Conservation (phyloP, 2,888 invertebrate genomes). For the Lycaena phlaeas region DNA sequence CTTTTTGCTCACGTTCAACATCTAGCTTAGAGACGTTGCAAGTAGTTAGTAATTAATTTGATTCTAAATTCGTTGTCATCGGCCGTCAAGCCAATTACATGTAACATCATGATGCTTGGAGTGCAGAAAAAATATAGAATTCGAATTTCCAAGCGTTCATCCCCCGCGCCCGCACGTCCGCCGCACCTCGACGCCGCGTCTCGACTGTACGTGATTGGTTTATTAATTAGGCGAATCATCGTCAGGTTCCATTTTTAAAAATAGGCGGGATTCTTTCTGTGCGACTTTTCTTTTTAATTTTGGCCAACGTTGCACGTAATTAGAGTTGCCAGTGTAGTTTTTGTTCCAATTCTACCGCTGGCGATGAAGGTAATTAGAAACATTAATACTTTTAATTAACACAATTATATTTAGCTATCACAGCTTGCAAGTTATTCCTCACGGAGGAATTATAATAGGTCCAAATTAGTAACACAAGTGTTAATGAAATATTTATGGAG, state of each 20-base stretch:
- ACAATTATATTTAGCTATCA: conserved; percentile 5
- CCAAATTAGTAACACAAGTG: background rate
- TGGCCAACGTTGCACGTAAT: conserved; percentile 65
- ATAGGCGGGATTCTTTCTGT: conserved; percentile 71
- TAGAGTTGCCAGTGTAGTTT: conserved; percentile 59
- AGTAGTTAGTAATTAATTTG: conserved; percentile 36
- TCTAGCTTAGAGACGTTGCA: conserved; percentile 32
- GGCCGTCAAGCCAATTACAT: conserved; percentile 67
- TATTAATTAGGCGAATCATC: conserved; percentile 74
- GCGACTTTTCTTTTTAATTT: conserved; percentile 70
- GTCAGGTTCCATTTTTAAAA: conserved; percentile 61
- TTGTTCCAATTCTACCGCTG: conserved; percentile 50
- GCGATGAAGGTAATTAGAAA: conserved; percentile 43
- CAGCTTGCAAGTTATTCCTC: background rate
- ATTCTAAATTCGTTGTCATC: conserved; percentile 51
- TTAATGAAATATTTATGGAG: background rate
- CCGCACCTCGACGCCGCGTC: conserved; percentile 70
- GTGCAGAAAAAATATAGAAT: conserved; percentile 68
- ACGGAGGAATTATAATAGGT: background rate
- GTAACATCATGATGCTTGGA: conserved; percentile 59
- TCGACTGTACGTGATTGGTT: conserved; percentile 73
- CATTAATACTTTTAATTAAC: conserved; percentile 6
- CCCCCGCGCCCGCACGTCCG: conserved; percentile 70
- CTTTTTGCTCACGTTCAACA: conserved; percentile 27
- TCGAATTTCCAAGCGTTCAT: conserved; percentile 69